Percentiles rank a stretch among this genome's conserved stretches.
Evolutionary conservation across 2,113 vertebrate genomes (phyloP).

Genomic region (Dascyllus trimaculatus): DNA sequence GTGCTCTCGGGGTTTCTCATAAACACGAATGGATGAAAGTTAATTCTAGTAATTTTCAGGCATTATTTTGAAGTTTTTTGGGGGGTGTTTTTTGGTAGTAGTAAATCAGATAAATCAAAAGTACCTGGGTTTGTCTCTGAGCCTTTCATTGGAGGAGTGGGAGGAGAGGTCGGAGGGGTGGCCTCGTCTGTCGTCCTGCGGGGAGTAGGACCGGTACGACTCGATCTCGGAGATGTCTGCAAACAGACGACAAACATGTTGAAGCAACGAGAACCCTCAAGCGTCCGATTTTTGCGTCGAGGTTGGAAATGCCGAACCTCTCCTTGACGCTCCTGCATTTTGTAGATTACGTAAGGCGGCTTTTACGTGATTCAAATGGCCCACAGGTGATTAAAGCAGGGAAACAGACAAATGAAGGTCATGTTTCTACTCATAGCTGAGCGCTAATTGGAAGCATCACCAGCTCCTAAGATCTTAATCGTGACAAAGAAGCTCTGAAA

Average conservation of each 20-base stretch:
- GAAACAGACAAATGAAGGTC: conserved; percentile 31
- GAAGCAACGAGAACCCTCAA: not conserved
- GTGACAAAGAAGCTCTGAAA: not conserved
- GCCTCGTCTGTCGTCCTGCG: conserved; percentile 89
- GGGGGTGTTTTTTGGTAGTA: no score
- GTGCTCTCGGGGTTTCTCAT: no score
- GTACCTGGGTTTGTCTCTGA: conserved; percentile 92
- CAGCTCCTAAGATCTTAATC: not conserved
- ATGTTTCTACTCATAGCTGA: not conserved
- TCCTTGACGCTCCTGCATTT: not conserved
- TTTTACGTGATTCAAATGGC: conserved; percentile 3
- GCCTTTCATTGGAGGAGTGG: conserved; percentile 94
- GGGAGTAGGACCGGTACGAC: conserved; percentile 95
- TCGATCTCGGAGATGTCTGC: conserved; percentile 98
- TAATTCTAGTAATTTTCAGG: no score
- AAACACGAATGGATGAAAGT: no score
- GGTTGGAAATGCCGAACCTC: not conserved
- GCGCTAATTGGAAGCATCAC: not conserved
- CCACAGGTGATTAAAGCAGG: conserved; percentile 13
- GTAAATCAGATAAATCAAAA: not conserved
- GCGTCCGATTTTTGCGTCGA: not conserved
- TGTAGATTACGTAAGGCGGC: conserved; percentile 9
- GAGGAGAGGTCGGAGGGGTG: conserved; percentile 93
- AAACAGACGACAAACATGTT: conserved; percentile 31
- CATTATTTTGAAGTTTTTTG: no score